A percentile compares a stretch with the other conserved stretches of the same genome.
These are phyloP conservation scores for Oscheius myriophilus DNA, from an alignment of 2,888 invertebrate species.

Conservation along the genomic window DNA sequence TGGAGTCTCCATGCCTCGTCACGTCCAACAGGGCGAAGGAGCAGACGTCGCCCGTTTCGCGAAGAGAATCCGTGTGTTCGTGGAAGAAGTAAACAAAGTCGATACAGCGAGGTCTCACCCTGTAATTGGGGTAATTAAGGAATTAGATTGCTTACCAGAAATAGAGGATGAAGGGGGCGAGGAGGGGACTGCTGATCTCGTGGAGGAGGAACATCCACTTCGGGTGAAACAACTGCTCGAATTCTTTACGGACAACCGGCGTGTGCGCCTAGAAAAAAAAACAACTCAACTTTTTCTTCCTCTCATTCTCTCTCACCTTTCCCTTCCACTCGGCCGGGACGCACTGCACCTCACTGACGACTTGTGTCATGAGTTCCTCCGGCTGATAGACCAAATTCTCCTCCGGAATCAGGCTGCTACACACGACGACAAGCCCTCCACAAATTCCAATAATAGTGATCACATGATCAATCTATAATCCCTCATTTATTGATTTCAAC, in stretches of 20 bases:
- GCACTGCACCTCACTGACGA: conserved; percentile 83
- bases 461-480: conserved; percentile 83
- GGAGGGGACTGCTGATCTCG: conserved; percentile 88
- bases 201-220: conserved; percentile 80
- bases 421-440: conserved; percentile 80
- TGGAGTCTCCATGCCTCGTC: conserved; percentile 84
- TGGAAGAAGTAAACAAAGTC: conserved; percentile 95
- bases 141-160: conserved; percentile 73
- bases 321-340: conserved; percentile 75
- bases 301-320: conserved; percentile 80
- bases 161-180: conserved; percentile 87
- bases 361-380: conserved; percentile 81
- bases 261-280: conserved; percentile 83
- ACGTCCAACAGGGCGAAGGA: conserved; percentile 80
- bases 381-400: conserved; percentile 84
- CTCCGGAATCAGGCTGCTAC: conserved; percentile 75
- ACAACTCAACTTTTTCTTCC: too few species aligned
- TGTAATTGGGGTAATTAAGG: conserved; percentile 24
- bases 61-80: conserved; percentile 81
- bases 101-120: conserved; percentile 80
- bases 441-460: conserved; percentile 82
- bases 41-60: conserved; percentile 82
- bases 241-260: conserved; percentile 83
- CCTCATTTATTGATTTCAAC: not conserved
- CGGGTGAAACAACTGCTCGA: conserved; percentile 92